Evolutionary conservation across 2,113 vertebrate species (phyloP).

Genomic region (Rhinopithecus roxellana): DNA sequence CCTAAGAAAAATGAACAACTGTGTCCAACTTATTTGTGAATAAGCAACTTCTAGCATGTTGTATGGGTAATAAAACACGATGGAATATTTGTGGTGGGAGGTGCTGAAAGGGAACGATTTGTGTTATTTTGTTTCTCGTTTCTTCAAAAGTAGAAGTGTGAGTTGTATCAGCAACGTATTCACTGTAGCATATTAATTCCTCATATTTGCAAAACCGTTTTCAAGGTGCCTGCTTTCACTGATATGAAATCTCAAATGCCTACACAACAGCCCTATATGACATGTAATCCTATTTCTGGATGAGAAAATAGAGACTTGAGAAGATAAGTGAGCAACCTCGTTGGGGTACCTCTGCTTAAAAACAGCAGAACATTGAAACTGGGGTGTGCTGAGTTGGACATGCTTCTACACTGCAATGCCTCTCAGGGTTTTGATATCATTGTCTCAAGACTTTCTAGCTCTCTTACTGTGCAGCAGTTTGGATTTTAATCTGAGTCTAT

Average conservation of each 20-base stretch:
- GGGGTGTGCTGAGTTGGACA: rapidly evolving
- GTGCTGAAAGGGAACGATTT: neutral
- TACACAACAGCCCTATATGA: neutral
- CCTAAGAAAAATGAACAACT: neutral
- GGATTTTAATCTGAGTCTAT: neutral
- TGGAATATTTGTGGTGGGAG: neutral
- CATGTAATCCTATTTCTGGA: neutral
- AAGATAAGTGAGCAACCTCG: neutral
- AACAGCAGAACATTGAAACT: neutral
- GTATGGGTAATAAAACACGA: neutral
- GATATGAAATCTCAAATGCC: neutral
- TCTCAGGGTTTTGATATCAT: rapidly evolving
- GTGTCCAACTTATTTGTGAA: neutral
- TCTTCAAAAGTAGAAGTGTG: neutral
- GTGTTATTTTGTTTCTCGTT: neutral
- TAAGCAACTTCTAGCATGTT: neutral
- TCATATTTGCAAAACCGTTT: neutral
- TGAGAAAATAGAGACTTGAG: neutral
- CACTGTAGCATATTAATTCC: neutral
- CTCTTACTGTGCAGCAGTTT: neutral
- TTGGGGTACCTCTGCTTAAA: neutral
- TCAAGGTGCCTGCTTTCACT: neutral
- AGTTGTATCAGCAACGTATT: neutral
- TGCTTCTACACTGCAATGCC: neutral
- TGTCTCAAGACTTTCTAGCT: neutral